These are phyloP conservation scores for Perognathus longimembris DNA, from an alignment of 2,113 vertebrate genomes.

Conservation along the genomic window DNA sequence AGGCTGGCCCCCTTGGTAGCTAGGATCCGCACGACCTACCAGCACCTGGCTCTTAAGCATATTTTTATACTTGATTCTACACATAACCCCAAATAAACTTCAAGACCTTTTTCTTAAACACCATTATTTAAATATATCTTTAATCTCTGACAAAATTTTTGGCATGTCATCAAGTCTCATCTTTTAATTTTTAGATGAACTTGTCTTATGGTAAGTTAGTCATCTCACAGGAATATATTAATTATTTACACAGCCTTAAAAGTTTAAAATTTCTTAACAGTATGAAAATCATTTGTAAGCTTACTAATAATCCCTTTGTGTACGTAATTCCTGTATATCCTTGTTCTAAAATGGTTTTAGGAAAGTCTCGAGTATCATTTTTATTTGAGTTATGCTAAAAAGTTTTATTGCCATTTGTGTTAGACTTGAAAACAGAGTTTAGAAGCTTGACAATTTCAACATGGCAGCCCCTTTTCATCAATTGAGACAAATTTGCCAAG, in stretches of 20 bases:
- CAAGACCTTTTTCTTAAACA: not conserved
- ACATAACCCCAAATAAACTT: constrained; percentile 2
- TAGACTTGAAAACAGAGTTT: not conserved
- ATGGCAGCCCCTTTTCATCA: not conserved
- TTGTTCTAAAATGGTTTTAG: constrained; percentile 12
- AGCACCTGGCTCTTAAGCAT: not conserved
- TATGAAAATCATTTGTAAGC: not conserved
- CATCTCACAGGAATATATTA: not conserved
- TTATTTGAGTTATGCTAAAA: not conserved
- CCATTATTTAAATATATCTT: constrained; percentile 31
- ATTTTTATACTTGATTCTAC: constrained; percentile 52
- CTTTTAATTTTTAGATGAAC: constrained; percentile 40
- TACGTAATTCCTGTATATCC: not conserved
- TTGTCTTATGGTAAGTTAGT: constrained; percentile 3
- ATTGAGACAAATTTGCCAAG: too few species aligned
- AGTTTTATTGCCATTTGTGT: not conserved
- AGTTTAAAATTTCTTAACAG: not conserved
- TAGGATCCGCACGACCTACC: too few species aligned
- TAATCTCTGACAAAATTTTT: not conserved
- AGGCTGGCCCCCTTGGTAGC: too few species aligned
- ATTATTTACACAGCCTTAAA: not conserved
- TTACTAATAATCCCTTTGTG: not conserved
- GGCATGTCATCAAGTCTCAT: not conserved
- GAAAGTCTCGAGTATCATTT: not conserved
- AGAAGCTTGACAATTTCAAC: not conserved